Percentiles rank a stretch among this genome's conserved stretches.
These are phyloP conservation scores for Corydoras sp. DNA, from an alignment of 2,113 vertebrate genomes.

Conservation along the genomic window DNA sequence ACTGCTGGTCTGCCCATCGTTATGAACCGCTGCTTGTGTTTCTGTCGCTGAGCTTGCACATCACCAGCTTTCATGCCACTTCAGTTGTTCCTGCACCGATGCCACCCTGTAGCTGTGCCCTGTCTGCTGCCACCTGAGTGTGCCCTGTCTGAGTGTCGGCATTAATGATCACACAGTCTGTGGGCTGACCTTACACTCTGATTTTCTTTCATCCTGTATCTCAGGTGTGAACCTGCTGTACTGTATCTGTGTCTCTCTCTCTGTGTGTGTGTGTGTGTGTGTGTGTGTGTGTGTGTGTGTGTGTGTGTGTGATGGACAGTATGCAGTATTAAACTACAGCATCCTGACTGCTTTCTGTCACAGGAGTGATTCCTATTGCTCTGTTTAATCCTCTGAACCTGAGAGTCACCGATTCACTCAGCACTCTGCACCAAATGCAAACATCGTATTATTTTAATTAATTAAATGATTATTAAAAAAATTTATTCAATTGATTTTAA, in stretches of 20 bases:
- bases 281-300: conserved; percentile 10
- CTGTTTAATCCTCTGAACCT: background rate
- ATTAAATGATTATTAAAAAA: too few species aligned
- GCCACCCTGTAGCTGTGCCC: background rate
- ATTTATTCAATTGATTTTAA: too few species aligned
- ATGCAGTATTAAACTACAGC: background rate
- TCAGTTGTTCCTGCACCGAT: background rate
- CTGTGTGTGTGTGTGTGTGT: background rate
- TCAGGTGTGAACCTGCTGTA: background rate
- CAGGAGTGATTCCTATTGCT: conserved; percentile 28
- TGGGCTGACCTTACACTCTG: conserved; percentile 23
- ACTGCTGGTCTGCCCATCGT: background rate
- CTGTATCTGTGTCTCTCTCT: conserved; percentile 2
- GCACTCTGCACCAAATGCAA: conserved; percentile 3
- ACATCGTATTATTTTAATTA: background rate
- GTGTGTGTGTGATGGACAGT: background rate
- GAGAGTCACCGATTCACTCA: background rate
- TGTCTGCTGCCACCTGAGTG: conserved; percentile 11
- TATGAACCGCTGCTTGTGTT: background rate
- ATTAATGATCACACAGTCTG: conserved; percentile 1
- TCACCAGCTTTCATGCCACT: background rate
- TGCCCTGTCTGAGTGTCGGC: conserved; percentile 9
- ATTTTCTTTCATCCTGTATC: conserved; percentile 11
- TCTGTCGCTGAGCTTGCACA: background rate
- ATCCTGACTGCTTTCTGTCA: background rate